Conservation (phyloP, 2,113 vertebrate genomes). For the Turdus rufiventris region DNA sequence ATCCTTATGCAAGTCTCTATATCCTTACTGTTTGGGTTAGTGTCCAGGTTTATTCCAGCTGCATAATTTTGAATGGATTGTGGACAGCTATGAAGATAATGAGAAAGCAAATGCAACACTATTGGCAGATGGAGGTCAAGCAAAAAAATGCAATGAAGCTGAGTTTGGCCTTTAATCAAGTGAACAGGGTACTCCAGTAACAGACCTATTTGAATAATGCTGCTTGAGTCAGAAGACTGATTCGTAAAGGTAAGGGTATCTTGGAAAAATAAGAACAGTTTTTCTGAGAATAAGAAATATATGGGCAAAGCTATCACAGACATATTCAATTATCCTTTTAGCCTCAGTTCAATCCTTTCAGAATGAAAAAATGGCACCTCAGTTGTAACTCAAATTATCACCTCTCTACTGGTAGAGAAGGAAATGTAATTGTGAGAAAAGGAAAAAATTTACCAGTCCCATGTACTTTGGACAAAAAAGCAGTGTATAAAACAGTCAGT, state of each 20-base stretch:
- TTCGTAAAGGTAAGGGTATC: conserved; percentile 26
- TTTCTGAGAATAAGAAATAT: neutral
- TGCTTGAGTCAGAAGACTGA: conserved; percentile 15
- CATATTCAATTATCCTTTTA: neutral
- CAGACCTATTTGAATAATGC: conserved; percentile 51
- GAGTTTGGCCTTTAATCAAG: conserved; percentile 65
- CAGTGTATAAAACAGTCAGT: neutral
- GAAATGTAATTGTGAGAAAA: neutral
- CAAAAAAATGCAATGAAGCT: neutral
- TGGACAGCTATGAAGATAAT: conserved; percentile 39
- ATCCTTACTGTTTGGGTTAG: neutral
- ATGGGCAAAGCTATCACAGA: neutral
- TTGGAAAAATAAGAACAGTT: conserved; percentile 4
- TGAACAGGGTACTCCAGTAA: conserved; percentile 34
- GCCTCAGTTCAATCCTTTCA: neutral
- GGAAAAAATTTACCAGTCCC: neutral
- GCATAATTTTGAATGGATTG: conserved; percentile 22
- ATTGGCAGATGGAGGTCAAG: conserved; percentile 58
- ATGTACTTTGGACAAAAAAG: neutral
- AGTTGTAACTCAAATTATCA: neutral
- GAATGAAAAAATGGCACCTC: neutral
- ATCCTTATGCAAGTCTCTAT: neutral
- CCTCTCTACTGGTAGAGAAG: neutral
- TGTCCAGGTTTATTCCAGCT: conserved; percentile 7
- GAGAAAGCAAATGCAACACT: conserved; percentile 51